phyloP scores from a whole-genome alignment of 2,888 invertebrate genomes.

The Actias luna region DNA sequence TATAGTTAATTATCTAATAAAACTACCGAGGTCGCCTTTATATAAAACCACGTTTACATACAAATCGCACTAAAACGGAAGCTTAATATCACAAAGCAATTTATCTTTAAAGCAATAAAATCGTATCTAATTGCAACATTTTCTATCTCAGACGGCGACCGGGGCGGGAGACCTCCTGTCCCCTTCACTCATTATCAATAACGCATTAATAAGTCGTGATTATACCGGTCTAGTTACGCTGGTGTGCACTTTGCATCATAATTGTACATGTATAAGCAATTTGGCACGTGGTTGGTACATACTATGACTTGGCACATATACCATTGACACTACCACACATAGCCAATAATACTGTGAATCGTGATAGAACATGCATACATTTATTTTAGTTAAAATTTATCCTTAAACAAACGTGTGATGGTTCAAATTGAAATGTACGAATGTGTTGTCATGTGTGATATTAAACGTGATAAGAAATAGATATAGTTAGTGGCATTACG shows the following conservation, averaged over 20 bases:
- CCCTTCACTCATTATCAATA: conserved; percentile 10
- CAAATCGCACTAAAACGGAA: conserved; percentile 26
- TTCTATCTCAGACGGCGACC: conserved; percentile 34
- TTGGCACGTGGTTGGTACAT: conserved; percentile 59
- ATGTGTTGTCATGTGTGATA: conserved; percentile 28
- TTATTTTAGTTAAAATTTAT: conserved; percentile 24
- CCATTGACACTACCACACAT: conserved; percentile 44
- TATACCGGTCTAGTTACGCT: conserved; percentile 38
- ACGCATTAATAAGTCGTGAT: conserved; percentile 17
- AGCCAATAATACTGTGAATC: conserved; percentile 22
- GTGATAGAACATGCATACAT: conserved; percentile 28
- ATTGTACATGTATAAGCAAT: conserved; percentile 39
- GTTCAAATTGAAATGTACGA: background rate
- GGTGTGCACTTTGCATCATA: conserved; percentile 33
- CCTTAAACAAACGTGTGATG: background rate
- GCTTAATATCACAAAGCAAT: conserved; percentile 37
- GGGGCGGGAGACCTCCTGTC: conserved; percentile 2
- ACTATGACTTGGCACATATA: conserved; percentile 59
- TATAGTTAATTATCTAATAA: background rate
- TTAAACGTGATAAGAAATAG: conserved; percentile 42
- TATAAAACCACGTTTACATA: background rate
- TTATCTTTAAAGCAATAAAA: conserved; percentile 37
- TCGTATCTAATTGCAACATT: conserved; percentile 31
- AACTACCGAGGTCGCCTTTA: background rate
- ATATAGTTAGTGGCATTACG: conserved; percentile 48